Base-by-base conservation (phyloP, 2,113 vertebrate genomes). In the Apaloderma vittatum region DNA sequence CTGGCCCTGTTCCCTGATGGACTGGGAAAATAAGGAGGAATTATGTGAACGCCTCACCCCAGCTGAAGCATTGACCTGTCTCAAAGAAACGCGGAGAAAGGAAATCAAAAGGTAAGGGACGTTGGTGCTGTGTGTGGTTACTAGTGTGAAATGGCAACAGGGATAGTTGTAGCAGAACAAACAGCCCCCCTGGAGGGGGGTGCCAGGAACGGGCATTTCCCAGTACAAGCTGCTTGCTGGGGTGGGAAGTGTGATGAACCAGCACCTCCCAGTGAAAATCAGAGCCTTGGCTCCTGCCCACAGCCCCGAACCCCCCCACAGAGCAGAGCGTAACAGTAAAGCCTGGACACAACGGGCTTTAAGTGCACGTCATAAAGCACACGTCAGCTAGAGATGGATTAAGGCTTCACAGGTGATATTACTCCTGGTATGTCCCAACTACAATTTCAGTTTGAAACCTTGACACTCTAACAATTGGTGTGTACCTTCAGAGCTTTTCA, bases 331-430 rank as follows among this genome's bases (percentile, higher is more conserved):
- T 2, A 34, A 37, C 22, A 14, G 29, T 7, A 49, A 19, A 40
- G 51, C 18, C 27, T 54, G 37, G 32, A 15, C 0, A 9, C 55
- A 13, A 18, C 0, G 3, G 40, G 29, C 67, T 66, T 34, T 12
- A 14, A 43, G 6, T 5, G 43, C 6, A 12, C 4, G 32, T 30
- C 2, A 0, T 32, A n/a, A 63, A 1, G 34, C 32, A 3, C 12
- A 30, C 43, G 1, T 8, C 6, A 46, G 54, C 70, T 37, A 21
- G 10, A 54, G 70, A 12, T 3, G 26, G 37, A 30, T 46, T 74
- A 23, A 27, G 18, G 83, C 30, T 81, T 49, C 48, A 27, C 2
- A n/a, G 23, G 52, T 34, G 45, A 59, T 24, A n/a, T 43, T 66
- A 37, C 34, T n/a, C 27, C 43, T 24, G 19, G 2, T 18, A 21